Percentiles rank a stretch among this genome's conserved stretches.
These are phyloP conservation scores for Embiotoca jacksoni DNA, from an alignment of 2,113 vertebrate species.

Conservation along the genomic window DNA sequence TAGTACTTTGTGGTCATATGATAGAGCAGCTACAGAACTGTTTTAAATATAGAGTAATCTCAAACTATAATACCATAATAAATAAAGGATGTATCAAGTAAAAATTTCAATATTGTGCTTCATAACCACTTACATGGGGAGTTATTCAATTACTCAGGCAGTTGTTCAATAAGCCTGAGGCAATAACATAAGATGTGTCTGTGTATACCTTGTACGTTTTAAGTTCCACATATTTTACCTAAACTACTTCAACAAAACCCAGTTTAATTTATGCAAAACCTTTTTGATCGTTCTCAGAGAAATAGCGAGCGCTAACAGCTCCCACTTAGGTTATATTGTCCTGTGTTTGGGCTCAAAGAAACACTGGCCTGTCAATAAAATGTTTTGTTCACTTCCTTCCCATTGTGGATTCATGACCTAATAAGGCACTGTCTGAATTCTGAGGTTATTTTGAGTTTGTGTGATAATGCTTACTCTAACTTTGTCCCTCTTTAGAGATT, in stretches of 20 bases:
- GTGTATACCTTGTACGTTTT: not conserved
- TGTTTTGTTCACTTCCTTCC: slow-evolving; percentile 86
- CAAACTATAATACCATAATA: slow-evolving; percentile 26
- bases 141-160: slow-evolving; percentile 46
- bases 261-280: slow-evolving; percentile 11
- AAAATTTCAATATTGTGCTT: slow-evolving; percentile 31
- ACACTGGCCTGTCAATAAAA: slow-evolving; percentile 90
- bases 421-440: slow-evolving; percentile 94
- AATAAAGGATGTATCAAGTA: not conserved
- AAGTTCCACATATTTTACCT: slow-evolving; percentile 30
- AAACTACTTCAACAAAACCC: slow-evolving; percentile 32
- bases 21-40: not conserved
- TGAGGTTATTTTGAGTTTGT: slow-evolving; percentile 95
- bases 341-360: slow-evolving; percentile 78
- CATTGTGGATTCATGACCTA: slow-evolving; percentile 91
- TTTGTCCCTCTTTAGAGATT: slow-evolving; percentile 70
- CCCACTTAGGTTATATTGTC: slow-evolving; percentile 73
- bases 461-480: slow-evolving; percentile 92
- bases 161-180: slow-evolving; percentile 38
- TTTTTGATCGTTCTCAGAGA: slow-evolving; percentile 42
- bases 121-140: slow-evolving; percentile 29
- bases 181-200: slow-evolving; percentile 36
- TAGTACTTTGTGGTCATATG: not conserved
- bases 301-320: slow-evolving; percentile 29
- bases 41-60: slow-evolving; percentile 12